Evolutionary conservation across 2,113 vertebrate genomes (phyloP).

Genomic region (Sylvicapra grimmia): DNA sequence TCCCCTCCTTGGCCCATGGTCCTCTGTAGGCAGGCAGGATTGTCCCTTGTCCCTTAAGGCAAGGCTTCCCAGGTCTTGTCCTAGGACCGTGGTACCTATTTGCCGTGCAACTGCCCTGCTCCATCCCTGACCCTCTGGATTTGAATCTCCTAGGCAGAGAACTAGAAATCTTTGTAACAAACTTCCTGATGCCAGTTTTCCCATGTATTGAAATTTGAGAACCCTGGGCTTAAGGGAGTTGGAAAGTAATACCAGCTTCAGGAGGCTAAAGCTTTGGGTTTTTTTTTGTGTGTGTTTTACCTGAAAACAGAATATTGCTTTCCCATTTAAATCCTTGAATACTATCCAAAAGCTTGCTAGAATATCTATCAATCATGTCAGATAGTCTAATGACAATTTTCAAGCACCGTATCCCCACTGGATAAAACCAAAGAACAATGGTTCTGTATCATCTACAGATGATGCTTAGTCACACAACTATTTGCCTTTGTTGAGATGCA

Average conservation of each 20-base stretch:
- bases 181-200: neutral
- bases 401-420: neutral
- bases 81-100: neutral
- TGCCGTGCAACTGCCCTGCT: neutral
- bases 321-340: conserved; percentile 6
- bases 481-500: neutral
- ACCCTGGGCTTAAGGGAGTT: neutral
- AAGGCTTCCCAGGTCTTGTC: neutral
- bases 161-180: neutral
- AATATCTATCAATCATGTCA: neutral
- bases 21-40: neutral
- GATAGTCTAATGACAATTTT: neutral
- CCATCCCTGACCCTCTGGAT: neutral
- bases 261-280: neutral
- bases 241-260: neutral
- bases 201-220: neutral
- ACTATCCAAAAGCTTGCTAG: neutral
- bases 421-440: conserved; percentile 11
- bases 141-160: neutral
- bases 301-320: neutral
- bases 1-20: neutral
- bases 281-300: neutral
- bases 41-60: neutral
- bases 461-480: neutral
- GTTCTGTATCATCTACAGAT: neutral